A percentile compares a stretch with the other conserved stretches of the same genome.
phyloP scores from a whole-genome alignment of 2,797 vertebrate species.

The Natrix natrix region DNA sequence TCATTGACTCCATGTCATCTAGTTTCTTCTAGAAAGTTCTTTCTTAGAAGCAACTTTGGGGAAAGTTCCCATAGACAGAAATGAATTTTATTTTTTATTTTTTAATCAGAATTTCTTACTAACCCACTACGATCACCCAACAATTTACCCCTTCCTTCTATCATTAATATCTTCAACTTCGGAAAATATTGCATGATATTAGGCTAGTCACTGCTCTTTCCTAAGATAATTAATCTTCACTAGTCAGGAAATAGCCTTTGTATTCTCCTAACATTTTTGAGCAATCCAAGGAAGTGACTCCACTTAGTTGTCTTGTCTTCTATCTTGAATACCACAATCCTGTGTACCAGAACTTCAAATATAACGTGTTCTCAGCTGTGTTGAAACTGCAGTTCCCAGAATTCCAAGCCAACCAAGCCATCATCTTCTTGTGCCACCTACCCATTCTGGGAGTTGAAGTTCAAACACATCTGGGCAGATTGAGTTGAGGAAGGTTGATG shows the following conservation, averaged over 20 bases:
- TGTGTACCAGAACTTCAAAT: background rate
- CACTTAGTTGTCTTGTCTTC: background rate
- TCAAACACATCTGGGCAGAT: background rate
- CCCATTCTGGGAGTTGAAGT: background rate
- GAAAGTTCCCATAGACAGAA: background rate
- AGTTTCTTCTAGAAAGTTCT: background rate
- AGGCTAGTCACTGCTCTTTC: background rate
- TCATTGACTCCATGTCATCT: background rate
- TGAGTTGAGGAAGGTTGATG: background rate
- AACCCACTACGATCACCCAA: background rate
- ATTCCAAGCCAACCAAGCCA: background rate
- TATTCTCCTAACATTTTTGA: background rate
- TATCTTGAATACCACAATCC: background rate
- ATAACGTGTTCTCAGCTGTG: background rate
- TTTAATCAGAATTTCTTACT: background rate
- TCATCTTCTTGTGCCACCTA: background rate
- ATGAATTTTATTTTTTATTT: background rate
- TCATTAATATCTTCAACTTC: background rate
- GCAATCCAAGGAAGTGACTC: background rate
- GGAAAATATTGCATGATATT: background rate
- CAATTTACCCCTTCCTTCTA: background rate
- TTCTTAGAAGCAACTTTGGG: background rate
- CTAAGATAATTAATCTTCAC: background rate
- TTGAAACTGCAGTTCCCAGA: background rate
- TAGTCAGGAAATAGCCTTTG: background rate